Base-by-base conservation (phyloP, 2,797 vertebrate genomes). In the Neoniphon sammara region DNA sequence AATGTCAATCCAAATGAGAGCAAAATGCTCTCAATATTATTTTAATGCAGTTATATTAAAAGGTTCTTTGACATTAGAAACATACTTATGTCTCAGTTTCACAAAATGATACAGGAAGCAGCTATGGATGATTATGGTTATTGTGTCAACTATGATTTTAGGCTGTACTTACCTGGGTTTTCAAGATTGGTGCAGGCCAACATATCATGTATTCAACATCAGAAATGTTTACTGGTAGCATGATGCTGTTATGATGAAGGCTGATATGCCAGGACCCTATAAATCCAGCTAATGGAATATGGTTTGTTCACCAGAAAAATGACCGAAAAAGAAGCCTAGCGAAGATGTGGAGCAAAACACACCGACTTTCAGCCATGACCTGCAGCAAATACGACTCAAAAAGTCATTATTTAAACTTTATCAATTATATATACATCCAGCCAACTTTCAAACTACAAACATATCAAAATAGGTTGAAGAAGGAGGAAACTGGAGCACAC, bases 401-500 rank as follows among this genome's bases (percentile, higher is more conserved):
- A 34, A 34, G 7, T 6, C 5, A 34, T 6, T 6, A 3, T 6
- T 6, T 1, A 34, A 47, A 42, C 23, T 23, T 17, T 0, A 23
- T 18, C 17, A 64, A 46, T 21, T 2, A 59, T 20, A 54, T 1
- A 46, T 39, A n/a, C 25, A 4, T 60, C 39, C 15, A 18, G 34
- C 58, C 7, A 1, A 27, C 14, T 14, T 20, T 15, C 14, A 42
- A 2, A 4, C 4, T 15, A 42, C 14, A 6, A 34, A 34, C 31
- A 60, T 64, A 63, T 58, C 6, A 34, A 52, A 66, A 47, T 21
- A 60, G 52, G 55, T 34, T 34, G 5, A 6, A 34, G 31, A 34
- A 34, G 25, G 25, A 27, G 25, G 25, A 27, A 27, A 27, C 25
- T 27, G 25, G 25, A 4, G 25, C 25, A 27, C 25, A 27, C 25